These are phyloP conservation scores for Sebastiscus tertius DNA, from an alignment of 2,797 vertebrate species.

Conservation along the genomic window DNA sequence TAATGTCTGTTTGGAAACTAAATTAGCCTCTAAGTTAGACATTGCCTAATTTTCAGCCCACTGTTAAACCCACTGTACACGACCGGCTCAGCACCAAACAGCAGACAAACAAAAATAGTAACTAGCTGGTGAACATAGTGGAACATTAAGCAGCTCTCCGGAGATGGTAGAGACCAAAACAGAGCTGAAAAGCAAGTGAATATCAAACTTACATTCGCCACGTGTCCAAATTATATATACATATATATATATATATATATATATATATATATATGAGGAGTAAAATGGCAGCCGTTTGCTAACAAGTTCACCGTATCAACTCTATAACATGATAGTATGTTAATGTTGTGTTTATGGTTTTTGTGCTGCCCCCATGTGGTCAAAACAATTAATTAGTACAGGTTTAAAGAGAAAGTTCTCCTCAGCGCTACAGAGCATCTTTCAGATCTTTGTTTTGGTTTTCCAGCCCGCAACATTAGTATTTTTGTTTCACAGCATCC, in stretches of 20 bases:
- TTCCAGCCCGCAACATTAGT: neutral
- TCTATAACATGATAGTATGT: neutral
- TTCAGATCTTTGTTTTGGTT: neutral
- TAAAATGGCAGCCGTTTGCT: neutral
- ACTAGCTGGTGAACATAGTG: neutral
- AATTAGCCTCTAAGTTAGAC: neutral
- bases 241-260: too few relatives aligned
- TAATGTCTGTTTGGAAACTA: neutral
- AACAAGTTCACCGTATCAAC: neutral
- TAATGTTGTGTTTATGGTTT: neutral
- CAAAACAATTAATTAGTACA: neutral
- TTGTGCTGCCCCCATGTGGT: neutral
- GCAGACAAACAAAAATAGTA: neutral
- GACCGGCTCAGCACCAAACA: neutral
- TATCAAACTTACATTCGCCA: neutral
- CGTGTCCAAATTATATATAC: neutral
- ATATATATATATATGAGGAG: too few relatives aligned
- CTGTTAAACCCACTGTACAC: neutral
- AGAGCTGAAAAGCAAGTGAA: neutral
- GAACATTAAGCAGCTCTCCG: neutral
- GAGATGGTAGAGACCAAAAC: neutral
- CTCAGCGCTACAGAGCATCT: neutral
- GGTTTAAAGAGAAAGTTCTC: neutral
- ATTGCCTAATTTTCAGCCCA: neutral
- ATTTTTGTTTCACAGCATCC: too few relatives aligned